Evolutionary conservation across 2,113 vertebrate genomes (phyloP), one percentile per base, ranked within the genome.

Genomic region (Clarias macrocephalus): DNA sequence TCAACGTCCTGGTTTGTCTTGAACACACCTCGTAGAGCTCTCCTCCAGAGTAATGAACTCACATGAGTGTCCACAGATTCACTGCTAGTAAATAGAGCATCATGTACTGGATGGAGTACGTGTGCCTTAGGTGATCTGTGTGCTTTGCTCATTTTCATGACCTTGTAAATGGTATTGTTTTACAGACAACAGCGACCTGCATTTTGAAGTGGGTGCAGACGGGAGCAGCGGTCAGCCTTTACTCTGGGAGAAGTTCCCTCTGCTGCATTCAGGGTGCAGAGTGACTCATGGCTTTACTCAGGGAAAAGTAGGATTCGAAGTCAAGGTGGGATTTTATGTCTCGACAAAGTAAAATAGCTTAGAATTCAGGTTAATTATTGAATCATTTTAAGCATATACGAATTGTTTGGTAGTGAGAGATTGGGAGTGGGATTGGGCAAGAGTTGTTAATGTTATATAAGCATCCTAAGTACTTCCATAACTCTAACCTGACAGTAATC

Each of bases 221-320:
- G 93, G 95, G 6, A 92, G 91, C 16, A 93, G 95, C 3, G 97
- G 97, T 12, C 95, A 96, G 88, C 96, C 97, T 0, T 92, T 96
- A 42, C 96, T 97, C 88, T 96, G 95, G 82, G 95, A 95, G 87
- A 95, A 93, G 59, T 97, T 96, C 80, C 97, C 96, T 2, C 92
- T 95, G 1, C 93, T 98, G 70, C 97, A 96, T 96, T 96, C 96
- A 0, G 97, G 97, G 3, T 96, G 96, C 23, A 94, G 96, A 84
- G 94, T 97, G 89, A 97, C 95, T 54, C 96, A 98, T 0, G 97
- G 97, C 21, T 94, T 96, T 82, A 91, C 90, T 60, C 93, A 91
- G 52, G 97, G 96, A 77, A 95, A 93, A 88, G 94, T 96, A 85
- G 94, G 96, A 88, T 98, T 96, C 88, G 97, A 98, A 91, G 96